These are phyloP conservation scores for Apogon talboti DNA, from an alignment of 2,797 vertebrate genomes.

Conservation along the genomic window DNA sequence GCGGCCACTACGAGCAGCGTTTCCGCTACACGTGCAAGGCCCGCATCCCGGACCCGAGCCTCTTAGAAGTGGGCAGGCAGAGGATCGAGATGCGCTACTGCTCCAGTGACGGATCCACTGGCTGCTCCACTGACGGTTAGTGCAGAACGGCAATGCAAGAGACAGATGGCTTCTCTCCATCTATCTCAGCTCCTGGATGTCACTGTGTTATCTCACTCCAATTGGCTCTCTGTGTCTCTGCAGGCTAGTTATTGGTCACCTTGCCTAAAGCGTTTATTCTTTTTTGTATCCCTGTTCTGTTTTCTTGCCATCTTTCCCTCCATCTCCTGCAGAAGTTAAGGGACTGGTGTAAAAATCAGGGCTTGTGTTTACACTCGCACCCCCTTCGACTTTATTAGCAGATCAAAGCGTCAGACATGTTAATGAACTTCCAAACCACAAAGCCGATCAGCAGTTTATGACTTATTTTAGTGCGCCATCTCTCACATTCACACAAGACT, in stretches of 20 bases:
- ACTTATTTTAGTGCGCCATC: constrained; percentile 33
- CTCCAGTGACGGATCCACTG: constrained; percentile 94
- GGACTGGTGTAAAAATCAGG: constrained; percentile 25
- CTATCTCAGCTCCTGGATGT: constrained; percentile 41
- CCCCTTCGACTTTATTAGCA: constrained; percentile 46
- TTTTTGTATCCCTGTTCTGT: constrained; percentile 19
- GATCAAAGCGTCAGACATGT: constrained; percentile 52
- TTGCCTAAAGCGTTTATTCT: constrained; percentile 31
- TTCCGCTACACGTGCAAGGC: constrained; percentile 98
- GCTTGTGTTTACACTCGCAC: constrained; percentile 14
- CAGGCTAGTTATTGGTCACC: constrained; percentile 52
- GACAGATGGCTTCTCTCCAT: constrained; percentile 48
- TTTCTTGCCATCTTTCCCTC: constrained; percentile 8
- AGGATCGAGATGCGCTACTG: constrained; percentile 98
- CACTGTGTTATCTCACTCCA: constrained; percentile 45
- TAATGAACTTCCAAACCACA: constrained; percentile 76
- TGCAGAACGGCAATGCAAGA: constrained; percentile 4
- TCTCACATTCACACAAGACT: background rate
- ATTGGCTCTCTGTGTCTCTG: constrained; percentile 46
- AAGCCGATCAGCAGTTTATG: constrained; percentile 57
- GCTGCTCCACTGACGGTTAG: constrained; percentile 96
- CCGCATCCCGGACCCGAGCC: constrained; percentile 88
- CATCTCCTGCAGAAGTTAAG: constrained; percentile 34
- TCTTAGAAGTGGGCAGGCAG: constrained; percentile 94
- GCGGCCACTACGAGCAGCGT: constrained; percentile 95